Percentiles rank a stretch among this genome's conserved stretches.
These are phyloP conservation scores for Choristoneura fumiferana DNA, from an alignment of 1,140 invertebrate genomes.

Conservation along the genomic window DNA sequence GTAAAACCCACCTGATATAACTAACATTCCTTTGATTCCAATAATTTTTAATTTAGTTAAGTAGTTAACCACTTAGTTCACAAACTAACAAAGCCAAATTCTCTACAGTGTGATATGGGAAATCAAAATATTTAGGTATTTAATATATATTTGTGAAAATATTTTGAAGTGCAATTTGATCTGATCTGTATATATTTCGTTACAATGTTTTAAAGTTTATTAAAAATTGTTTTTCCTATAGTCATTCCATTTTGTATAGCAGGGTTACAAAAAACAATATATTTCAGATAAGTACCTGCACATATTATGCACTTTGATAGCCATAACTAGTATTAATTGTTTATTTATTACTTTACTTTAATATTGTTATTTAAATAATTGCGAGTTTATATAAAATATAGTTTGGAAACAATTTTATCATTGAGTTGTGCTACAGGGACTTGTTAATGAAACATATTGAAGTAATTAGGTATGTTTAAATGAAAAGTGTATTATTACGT, in stretches of 20 bases:
- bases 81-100: conserved; percentile 58
- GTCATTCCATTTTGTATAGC: conserved; percentile 53
- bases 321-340: conserved; percentile 37
- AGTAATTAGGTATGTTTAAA: too few species aligned
- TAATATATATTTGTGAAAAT: conserved; percentile 23
- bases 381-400: conserved; percentile 3
- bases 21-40: conserved; percentile 55
- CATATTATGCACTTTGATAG: conserved; percentile 28
- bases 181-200: conserved; percentile 62
- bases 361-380: conserved; percentile 2
- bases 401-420: background rate
- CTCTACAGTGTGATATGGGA: conserved; percentile 53
- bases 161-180: conserved; percentile 56
- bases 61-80: conserved; percentile 57
- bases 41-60: conserved; percentile 44
- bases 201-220: conserved; percentile 63
- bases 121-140: conserved; percentile 42
- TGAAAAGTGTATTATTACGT: too few species aligned
- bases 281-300: conserved; percentile 17
- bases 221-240: conserved; percentile 42
- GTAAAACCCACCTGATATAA: conserved; percentile 48
- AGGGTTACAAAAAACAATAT: conserved; percentile 23
- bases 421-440: background rate
- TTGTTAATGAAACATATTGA: background rate
- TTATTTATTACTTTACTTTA: conserved; percentile 14